phyloP scores from a whole-genome alignment of 2,888 invertebrate genomes.

The Flabesymbios commensalis region DNA sequence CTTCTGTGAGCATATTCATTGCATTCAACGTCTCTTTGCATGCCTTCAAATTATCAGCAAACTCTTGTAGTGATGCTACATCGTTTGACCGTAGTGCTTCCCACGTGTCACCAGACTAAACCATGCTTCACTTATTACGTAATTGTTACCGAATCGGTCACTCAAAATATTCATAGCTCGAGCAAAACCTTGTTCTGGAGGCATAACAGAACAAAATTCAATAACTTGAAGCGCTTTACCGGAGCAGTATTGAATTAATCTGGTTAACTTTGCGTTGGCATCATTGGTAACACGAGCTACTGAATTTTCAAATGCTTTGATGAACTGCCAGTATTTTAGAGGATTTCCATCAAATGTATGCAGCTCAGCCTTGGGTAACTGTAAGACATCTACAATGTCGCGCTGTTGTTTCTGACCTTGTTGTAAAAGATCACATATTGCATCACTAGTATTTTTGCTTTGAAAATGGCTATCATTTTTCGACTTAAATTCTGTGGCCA shows the following conservation, averaged over 20 bases:
- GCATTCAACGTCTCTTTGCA: neutral
- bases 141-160: neutral
- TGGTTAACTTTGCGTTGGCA: neutral
- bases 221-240: neutral
- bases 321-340: neutral
- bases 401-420: no score
- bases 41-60: neutral
- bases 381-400: no score
- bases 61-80: neutral
- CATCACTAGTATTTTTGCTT: no score
- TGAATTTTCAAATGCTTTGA: neutral
- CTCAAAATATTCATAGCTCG: neutral
- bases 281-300: neutral
- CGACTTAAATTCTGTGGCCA: no score
- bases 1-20: neutral
- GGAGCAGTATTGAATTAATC: neutral
- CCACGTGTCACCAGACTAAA: neutral
- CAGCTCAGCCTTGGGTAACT: no score
- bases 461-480: no score
- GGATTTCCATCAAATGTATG: constrained; percentile 4
- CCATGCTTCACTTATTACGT: neutral
- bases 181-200: neutral
- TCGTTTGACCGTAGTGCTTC: neutral
- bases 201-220: neutral
- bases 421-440: no score